Percentiles rank a stretch among this genome's conserved stretches.
These are phyloP conservation scores for Clamator glandarius DNA, from an alignment of 2,797 vertebrate species.

Conservation along the genomic window DNA sequence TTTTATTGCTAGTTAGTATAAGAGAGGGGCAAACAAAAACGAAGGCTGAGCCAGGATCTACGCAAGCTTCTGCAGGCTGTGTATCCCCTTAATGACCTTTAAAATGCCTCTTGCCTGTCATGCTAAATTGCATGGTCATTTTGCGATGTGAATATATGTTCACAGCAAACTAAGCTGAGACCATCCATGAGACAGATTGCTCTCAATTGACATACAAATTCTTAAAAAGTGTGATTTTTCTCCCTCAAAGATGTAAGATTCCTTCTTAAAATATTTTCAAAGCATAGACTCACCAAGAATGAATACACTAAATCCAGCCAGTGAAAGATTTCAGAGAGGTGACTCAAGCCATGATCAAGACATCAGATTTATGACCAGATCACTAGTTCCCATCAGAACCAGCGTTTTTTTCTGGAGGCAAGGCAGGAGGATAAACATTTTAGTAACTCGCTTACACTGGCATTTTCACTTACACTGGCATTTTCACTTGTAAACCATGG, in stretches of 20 bases:
- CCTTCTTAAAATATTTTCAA: not conserved
- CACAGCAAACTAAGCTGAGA: not conserved
- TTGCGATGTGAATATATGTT: not conserved
- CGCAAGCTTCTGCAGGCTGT: not conserved
- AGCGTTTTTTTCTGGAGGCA: not conserved
- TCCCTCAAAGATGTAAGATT: not conserved
- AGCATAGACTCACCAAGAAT: not conserved
- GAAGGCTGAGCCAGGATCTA: not conserved
- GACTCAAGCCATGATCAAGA: not conserved
- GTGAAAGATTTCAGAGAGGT: not conserved
- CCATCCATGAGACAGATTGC: not conserved
- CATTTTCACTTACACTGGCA: not conserved
- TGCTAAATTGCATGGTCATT: not conserved
- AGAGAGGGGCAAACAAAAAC: not conserved
- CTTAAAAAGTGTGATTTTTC: not conserved
- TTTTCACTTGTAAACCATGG: not conserved
- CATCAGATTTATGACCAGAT: not conserved
- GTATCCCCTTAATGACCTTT: slow-evolving; percentile 1
- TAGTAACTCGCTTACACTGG: not conserved
- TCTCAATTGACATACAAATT: not conserved
- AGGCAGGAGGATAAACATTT: not conserved
- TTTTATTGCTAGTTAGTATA: slow-evolving; percentile 23
- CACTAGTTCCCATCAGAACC: not conserved
- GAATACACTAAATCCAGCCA: fast-evolving
- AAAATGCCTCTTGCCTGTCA: not conserved